These are phyloP conservation scores for Cladorhizidae sp. DNA, from an alignment of 37 sponge, comb jelly and placozoan genomes.

Conservation along the genomic window DNA sequence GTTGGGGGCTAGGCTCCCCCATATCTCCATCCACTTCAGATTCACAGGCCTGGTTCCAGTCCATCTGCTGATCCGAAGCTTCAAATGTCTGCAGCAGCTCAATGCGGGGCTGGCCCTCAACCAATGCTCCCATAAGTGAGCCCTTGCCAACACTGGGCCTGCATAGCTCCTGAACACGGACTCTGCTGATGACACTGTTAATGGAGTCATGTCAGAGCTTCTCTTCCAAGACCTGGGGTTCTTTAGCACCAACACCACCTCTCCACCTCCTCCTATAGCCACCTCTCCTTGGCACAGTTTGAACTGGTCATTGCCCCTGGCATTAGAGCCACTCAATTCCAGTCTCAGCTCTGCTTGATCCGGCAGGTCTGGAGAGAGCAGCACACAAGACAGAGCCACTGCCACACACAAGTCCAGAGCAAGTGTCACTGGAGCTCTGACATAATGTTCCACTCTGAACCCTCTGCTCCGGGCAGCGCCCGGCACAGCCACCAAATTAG, in stretches of 20 bases:
- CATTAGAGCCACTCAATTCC: slow-evolving; percentile 24
- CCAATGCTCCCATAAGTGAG: slow-evolving; percentile 8
- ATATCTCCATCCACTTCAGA: slow-evolving; percentile 52
- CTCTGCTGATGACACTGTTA: neutral
- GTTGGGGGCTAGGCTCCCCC: slow-evolving; percentile 29
- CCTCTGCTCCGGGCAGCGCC: slow-evolving; percentile 31
- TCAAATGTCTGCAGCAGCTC: slow-evolving; percentile 1
- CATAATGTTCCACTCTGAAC: slow-evolving; percentile 69
- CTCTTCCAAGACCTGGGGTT: slow-evolving; percentile 13
- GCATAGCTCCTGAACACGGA: slow-evolving; percentile 36
- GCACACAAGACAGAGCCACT: slow-evolving; percentile 21
- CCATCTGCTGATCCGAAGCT: slow-evolving; percentile 15
- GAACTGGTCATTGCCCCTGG: neutral
- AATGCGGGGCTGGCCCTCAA: slow-evolving; percentile 19
- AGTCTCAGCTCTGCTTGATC: slow-evolving; percentile 16
- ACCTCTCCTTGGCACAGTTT: neutral
- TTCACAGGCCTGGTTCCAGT: slow-evolving; percentile 40
- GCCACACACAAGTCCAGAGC: slow-evolving; percentile 31
- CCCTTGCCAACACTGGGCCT: neutral
- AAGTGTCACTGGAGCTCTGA: slow-evolving; percentile 71
- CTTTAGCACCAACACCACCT: slow-evolving; percentile 13
- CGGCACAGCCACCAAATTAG: slow-evolving; percentile 31
- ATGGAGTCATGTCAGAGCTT: neutral
- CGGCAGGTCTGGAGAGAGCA: slow-evolving; percentile 18
- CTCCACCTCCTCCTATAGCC: neutral